A percentile compares a stretch with the other conserved stretches of the same genome.
Conservation (phyloP, 2,797 vertebrate species). For the Semaprochilodus insignis region DNA sequence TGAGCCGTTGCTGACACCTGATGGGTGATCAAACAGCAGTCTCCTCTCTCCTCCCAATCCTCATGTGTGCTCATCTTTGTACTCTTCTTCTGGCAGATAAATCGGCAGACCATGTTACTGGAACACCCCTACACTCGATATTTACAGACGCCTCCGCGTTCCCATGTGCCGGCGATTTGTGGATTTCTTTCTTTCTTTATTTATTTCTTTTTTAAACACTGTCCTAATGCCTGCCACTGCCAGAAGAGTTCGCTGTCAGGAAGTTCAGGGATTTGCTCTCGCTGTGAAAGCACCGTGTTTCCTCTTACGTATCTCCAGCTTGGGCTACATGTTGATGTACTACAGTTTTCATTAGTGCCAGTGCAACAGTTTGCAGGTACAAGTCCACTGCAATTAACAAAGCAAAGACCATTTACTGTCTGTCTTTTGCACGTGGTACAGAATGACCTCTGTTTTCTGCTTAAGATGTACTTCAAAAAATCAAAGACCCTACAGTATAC, state of each 20-base stretch:
- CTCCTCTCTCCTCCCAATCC: constrained; percentile 74
- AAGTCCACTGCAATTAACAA: not conserved
- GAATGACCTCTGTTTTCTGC: not conserved
- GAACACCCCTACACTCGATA: constrained; percentile 75
- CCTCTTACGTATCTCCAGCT: constrained; percentile 56
- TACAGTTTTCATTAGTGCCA: not conserved
- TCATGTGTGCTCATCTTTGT: constrained; percentile 78
- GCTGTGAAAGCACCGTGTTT: constrained; percentile 57
- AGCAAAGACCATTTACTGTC: not conserved
- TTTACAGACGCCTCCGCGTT: constrained; percentile 73
- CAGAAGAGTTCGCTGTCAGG: constrained; percentile 56
- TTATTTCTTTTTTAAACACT: not conserved
- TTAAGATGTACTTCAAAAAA: not conserved
- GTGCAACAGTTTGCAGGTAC: not conserved
- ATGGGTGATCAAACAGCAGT: constrained; percentile 83
- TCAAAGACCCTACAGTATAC: not conserved
- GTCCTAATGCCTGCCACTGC: constrained; percentile 50
- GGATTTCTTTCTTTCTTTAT: constrained; percentile 21
- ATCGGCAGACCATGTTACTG: constrained; percentile 76
- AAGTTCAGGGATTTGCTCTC: constrained; percentile 69
- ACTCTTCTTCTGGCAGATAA: constrained; percentile 73
- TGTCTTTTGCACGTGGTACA: no score
- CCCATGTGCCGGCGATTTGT: constrained; percentile 61
- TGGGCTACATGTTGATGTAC: constrained; percentile 53
- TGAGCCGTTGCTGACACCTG: constrained; percentile 82